Conservation (phyloP, 2,113 vertebrate species). For the Megaceryle maxima region DNA sequence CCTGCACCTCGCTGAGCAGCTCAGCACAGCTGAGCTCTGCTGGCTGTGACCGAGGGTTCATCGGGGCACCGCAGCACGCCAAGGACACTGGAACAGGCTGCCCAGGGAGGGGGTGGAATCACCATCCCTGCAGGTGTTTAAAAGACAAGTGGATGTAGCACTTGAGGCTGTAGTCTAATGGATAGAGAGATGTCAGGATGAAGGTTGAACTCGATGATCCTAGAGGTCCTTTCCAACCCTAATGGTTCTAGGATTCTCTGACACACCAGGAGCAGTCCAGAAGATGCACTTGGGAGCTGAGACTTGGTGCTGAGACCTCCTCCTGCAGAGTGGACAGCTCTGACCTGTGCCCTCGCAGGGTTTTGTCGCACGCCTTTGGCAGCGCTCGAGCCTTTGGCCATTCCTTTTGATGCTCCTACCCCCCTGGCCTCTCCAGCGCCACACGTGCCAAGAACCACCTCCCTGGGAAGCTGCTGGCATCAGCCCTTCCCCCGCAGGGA, state of each 20-base stretch:
- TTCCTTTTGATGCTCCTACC: neutral
- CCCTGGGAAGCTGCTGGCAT: neutral
- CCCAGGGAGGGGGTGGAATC: no score
- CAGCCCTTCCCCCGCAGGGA: fast-evolving
- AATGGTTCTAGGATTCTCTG: no score
- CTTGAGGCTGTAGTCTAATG: no score
- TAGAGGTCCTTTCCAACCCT: no score
- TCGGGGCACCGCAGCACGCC: fast-evolving
- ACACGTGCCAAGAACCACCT: neutral
- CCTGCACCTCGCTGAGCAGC: neutral
- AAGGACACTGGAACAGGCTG: neutral
- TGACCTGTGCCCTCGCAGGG: neutral
- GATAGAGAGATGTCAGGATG: no score
- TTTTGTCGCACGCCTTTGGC: neutral
- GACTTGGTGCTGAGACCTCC: neutral
- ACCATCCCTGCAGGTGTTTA: no score
- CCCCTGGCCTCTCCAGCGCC: neutral
- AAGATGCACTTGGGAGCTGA: neutral
- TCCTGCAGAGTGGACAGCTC: neutral
- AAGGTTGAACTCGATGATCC: no score
- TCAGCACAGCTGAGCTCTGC: neutral
- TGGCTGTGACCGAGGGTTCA: fast-evolving
- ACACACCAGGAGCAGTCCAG: fast-evolving
- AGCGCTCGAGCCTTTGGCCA: fast-evolving
- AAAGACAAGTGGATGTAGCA: no score